Base-by-base conservation (phyloP, 2,888 invertebrate genomes). In the Fragum whitleyi region DNA sequence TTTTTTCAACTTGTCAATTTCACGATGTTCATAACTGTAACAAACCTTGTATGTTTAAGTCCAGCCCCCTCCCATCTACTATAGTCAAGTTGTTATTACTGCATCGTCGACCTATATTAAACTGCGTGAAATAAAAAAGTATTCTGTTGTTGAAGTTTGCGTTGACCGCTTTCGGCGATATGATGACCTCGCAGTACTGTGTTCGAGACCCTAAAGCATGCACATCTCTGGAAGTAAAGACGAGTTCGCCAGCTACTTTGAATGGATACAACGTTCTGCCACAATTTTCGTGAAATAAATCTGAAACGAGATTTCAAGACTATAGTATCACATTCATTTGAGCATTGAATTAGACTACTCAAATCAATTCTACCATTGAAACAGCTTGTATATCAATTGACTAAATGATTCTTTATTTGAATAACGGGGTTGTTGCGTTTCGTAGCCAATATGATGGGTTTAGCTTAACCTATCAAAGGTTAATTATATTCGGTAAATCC, bases 101-200 rank as follows among this genome's bases (percentile, higher is more conserved):
- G 21, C 51, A 47, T 47, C 29, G 26, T 26, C 47, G 23, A 1
- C 59, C 59, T 59, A 72, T 61, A 32, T 72, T 19, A 23, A 39
- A 59, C 36, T 36, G 23, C 16, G 39, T 28, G 47, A 42, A 59
- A 61, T 72, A 59, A 59, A 57, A 36, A 26, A 57, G 16, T 28
- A 57, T 32, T 39, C 57, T 42, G 29, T 9, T 16, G 5, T 5
- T 26, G 23, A 32, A 9, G 70, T 29, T 42, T 28, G 19, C 5
- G 5, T 47, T 14, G 5, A 28, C 19, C 2, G 6, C 19, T 36
- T 39, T 28, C 14, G 59, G 26, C 21, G 39, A 26, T 19, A 36
- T 26, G 26, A 42, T 23, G 42, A 62, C 36, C 11, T 62, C 36
- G 28, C 62, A 62, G 32, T 62, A 36, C 11, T n/a, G 62, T 5